Conservation (phyloP, 2,797 vertebrate species). For the Adrianichthys oophorus region DNA sequence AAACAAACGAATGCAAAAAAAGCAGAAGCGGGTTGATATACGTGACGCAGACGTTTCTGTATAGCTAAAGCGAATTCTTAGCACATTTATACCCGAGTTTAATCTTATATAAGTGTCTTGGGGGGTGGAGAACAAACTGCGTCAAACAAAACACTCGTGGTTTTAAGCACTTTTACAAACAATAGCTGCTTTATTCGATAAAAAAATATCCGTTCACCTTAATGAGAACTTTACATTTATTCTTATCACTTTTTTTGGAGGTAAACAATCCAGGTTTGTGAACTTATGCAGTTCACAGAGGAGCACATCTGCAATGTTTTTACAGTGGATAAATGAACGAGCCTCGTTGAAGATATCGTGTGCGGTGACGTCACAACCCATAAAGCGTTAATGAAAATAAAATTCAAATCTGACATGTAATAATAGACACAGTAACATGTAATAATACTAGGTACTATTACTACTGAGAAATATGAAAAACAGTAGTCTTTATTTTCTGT, state of each 20-base stretch:
- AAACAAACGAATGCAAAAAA: background rate
- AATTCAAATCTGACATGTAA: background rate
- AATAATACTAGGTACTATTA: background rate
- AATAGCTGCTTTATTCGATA: background rate
- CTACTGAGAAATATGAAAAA: no score
- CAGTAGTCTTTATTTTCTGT: no score
- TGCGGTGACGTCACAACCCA: constrained; percentile 68
- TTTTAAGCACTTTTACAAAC: background rate
- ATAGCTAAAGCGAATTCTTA: background rate
- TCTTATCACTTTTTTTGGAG: no score
- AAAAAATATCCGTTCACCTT: background rate
- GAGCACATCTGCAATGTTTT: background rate
- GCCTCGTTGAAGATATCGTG: constrained; percentile 41
- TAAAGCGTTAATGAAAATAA: constrained; percentile 24
- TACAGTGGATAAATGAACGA: constrained; percentile 2
- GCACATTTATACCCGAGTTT: constrained; percentile 16
- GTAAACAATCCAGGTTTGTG: no score
- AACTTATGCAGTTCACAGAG: background rate
- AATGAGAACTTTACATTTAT: background rate
- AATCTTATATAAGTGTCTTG: constrained; percentile 31
- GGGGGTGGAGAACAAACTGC: constrained; percentile 23
- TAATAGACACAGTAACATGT: background rate
- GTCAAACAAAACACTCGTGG: background rate
- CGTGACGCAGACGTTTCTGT: no score
- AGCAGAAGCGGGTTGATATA: background rate